Percentiles rank a stretch among this genome's conserved stretches.
These are phyloP conservation scores for Peromyscus aztecus DNA, from an alignment of 2,797 vertebrate genomes.

Conservation along the genomic window DNA sequence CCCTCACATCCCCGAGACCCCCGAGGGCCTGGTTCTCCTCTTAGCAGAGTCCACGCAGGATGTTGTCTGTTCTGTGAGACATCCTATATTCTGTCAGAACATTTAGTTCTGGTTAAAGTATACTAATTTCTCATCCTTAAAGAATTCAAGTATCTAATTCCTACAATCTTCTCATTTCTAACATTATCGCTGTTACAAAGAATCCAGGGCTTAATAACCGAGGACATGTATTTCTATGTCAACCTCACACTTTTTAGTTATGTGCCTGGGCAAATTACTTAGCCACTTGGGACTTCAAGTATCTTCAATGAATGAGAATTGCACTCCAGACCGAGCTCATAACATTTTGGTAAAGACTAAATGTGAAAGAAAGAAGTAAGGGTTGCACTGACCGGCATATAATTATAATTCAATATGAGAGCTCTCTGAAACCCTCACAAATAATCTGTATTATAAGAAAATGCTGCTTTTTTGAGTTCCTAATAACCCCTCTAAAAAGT, in stretches of 20 bases:
- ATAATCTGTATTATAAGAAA: conserved; percentile 14
- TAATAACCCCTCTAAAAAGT: neutral
- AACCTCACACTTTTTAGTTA: neutral
- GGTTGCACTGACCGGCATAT: neutral
- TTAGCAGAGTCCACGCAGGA: too few species aligned
- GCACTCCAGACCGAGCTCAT: neutral
- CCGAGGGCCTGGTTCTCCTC: neutral
- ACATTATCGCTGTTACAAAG: neutral
- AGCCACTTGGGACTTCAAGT: neutral
- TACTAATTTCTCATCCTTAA: neutral
- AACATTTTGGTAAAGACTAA: neutral
- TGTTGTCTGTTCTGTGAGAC: neutral
- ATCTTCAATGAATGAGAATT: neutral
- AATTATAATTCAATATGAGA: neutral
- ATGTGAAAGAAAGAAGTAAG: neutral
- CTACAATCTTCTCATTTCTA: neutral
- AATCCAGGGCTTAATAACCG: neutral
- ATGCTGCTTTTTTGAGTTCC: neutral
- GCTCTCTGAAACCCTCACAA: neutral
- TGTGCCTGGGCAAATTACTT: neutral
- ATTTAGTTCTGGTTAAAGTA: neutral
- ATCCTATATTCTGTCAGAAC: neutral
- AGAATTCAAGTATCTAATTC: neutral
- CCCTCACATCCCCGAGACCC: neutral
- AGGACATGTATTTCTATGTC: neutral